These are phyloP conservation scores for Oenanthe oenanthe DNA, from an alignment of 2,113 vertebrate species.

Conservation along the genomic window DNA sequence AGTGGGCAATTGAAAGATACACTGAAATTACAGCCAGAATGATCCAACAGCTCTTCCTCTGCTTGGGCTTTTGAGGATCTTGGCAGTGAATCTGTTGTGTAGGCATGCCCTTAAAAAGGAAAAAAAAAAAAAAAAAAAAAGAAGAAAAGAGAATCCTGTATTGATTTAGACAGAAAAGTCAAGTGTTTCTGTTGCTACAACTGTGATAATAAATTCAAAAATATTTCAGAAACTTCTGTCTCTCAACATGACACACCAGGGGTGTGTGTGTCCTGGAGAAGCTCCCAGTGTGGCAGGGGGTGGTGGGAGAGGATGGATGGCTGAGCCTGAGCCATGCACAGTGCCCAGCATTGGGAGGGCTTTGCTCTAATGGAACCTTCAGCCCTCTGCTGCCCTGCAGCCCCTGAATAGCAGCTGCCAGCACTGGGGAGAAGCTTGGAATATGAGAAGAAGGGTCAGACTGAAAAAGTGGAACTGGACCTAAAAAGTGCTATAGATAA, in stretches of 20 bases:
- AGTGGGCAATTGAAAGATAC: not conserved
- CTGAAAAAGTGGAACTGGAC: slow-evolving; percentile 39
- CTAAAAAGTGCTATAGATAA: not conserved
- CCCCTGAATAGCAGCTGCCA: slow-evolving; percentile 52
- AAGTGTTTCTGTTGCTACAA: not conserved
- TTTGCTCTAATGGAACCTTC: slow-evolving; percentile 36
- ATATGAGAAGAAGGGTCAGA: not conserved
- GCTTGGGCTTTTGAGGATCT: not conserved
- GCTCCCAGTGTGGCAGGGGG: not conserved
- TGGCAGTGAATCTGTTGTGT: not conserved
- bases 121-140: not conserved
- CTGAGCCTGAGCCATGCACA: slow-evolving; percentile 8
- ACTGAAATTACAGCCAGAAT: not conserved
- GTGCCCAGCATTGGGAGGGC: not conserved
- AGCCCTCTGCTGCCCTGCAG: not conserved
- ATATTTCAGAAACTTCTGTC: slow-evolving; percentile 17
- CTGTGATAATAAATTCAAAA: slow-evolving; percentile 18
- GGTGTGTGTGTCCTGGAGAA: not conserved
- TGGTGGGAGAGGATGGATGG: not conserved
- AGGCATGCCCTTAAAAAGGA: not conserved
- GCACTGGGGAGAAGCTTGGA: not conserved
- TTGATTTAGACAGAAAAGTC: slow-evolving; percentile 30
- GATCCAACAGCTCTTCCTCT: not conserved
- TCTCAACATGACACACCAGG: not conserved
- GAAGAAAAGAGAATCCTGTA: not conserved